Percentiles rank a stretch among this genome's conserved stretches.
Conservation (phyloP, 2,888 invertebrate genomes). For the Polymixis lichenea region DNA sequence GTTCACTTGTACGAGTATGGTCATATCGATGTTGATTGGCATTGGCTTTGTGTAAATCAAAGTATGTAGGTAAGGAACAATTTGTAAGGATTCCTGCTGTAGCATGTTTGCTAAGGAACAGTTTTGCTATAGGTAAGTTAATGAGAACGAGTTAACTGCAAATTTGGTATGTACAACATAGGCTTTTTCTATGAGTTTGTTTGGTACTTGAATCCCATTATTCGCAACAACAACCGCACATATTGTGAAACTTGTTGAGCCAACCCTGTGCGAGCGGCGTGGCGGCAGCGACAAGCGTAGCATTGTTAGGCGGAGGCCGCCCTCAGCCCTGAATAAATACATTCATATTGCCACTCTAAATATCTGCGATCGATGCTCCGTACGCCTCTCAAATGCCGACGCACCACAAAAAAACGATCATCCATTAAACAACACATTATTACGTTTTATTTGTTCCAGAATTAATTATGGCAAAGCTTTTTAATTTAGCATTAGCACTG, state of each 20-base stretch:
- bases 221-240: slow-evolving; percentile 29
- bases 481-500: slow-evolving; percentile 24
- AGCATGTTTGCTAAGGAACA: neutral
- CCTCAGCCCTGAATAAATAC: slow-evolving; percentile 90
- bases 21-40: neutral
- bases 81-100: neutral
- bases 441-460: slow-evolving; percentile 60
- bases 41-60: neutral
- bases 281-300: slow-evolving; percentile 88
- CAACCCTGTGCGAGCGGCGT: slow-evolving; percentile 79
- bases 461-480: slow-evolving; percentile 43
- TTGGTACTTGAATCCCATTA: slow-evolving; percentile 17
- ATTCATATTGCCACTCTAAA: slow-evolving; percentile 91
- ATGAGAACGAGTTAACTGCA: neutral
- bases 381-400: slow-evolving; percentile 74
- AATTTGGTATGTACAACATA: neutral
- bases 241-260: slow-evolving; percentile 62
- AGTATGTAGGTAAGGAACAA: neutral
- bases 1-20: neutral
- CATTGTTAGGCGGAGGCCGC: slow-evolving; percentile 89
- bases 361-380: slow-evolving; percentile 83
- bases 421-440: slow-evolving; percentile 69
- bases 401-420: slow-evolving; percentile 70
- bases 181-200: slow-evolving; percentile 4
- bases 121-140: neutral